Base-by-base conservation (phyloP, 2,113 vertebrate species). In the Seriola aureovittata region DNA sequence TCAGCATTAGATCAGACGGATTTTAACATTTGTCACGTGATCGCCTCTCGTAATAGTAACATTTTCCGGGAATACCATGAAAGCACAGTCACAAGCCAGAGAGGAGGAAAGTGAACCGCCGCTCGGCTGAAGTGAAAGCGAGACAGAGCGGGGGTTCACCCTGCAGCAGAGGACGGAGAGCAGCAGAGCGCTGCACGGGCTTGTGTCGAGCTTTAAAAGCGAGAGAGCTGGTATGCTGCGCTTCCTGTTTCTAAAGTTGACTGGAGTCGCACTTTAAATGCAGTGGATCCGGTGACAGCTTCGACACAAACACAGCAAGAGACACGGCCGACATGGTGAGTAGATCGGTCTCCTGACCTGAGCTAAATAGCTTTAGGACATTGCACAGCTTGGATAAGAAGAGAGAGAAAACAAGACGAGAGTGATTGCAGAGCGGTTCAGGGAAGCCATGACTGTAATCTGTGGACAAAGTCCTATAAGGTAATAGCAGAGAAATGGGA, bases 261-360 rank as follows among this genome's bases (percentile, higher is more conserved):
- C 25, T 32, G 1, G 34, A 68, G 65, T 57, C 66, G 42, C 63
- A 14, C 58, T 71, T 74, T 87, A 59, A 83, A 90, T 89, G 87
- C 79, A 8, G 17, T 14, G 74, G 64, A 69, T 72, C 67, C 54
- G 66, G 80, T 89, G 80, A 93, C 82, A 84, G 82, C 34, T 14
- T 74, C 25, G 57, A 80, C 75, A 29, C 70, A 67, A 42, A n/a
- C 34, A 10, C 84, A 58, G 40, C 34, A 25, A 46, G 29, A 48
- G 12, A 59, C 85, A 32, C 55, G 4, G 72, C 70, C 87, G 85
- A 78, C 78, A 94, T 94, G 93, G 94, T 95, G 25, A 93, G 94
- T 80, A 12, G 7, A 25, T 1, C 4, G 2, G 0, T 13, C 4
- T 62, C 4, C 29, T 29, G 29, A 50, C 9, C 1, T 8, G 5